These are phyloP conservation scores for Climacteris rufus DNA, from an alignment of 2,113 vertebrate species.

Conservation along the genomic window DNA sequence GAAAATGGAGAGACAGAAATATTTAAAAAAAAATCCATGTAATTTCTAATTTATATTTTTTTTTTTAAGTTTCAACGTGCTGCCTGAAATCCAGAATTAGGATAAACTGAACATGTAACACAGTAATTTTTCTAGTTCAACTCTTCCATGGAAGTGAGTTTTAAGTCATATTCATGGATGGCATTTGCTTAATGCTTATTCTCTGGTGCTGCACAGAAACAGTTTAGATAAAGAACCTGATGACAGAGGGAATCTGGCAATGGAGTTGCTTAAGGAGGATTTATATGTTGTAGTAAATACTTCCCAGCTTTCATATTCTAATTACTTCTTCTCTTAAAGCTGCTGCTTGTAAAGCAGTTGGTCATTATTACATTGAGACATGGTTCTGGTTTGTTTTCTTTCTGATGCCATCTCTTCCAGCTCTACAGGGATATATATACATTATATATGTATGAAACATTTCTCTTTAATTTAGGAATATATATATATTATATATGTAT, in stretches of 20 bases:
- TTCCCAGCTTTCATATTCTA: not conserved
- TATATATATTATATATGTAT: not conserved
- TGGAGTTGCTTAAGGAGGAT: not conserved
- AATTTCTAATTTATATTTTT: not conserved
- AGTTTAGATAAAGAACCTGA: not conserved
- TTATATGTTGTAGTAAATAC: not conserved
- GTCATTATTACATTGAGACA: rapidly evolving
- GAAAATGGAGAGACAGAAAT: not conserved
- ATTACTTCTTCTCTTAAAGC: not conserved
- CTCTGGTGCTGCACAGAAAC: not conserved
- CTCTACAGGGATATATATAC: not conserved
- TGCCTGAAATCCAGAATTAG: not conserved
- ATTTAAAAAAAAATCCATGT: not conserved
- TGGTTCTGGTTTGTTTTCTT: not conserved
- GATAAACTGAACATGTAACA: not conserved
- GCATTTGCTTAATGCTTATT: not conserved
- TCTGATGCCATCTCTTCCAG: not conserved
- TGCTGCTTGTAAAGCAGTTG: not conserved
- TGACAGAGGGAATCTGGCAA: not conserved
- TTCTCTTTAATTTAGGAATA: not conserved
- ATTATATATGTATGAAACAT: not conserved
- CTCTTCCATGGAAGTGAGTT: not conserved
- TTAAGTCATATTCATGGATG: not conserved
- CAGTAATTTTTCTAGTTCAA: not conserved
- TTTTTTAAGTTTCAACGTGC: not conserved